These are phyloP conservation scores for Pseudomyrmex dendroicus DNA, from an alignment of 1,140 invertebrate species.

Conservation along the genomic window DNA sequence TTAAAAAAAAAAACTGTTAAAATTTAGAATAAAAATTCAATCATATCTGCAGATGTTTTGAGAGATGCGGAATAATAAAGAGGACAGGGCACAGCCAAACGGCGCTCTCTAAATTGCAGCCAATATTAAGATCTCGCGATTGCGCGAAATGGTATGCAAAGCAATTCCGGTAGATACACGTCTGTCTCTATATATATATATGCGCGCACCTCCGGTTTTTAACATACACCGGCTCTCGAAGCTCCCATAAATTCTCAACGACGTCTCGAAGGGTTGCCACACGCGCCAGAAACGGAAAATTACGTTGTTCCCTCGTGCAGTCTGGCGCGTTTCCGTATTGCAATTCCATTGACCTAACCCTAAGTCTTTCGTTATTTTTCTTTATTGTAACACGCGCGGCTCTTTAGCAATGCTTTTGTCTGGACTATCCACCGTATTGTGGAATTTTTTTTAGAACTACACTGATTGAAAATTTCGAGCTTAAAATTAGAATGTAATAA, in stretches of 20 bases:
- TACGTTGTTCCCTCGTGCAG: slow-evolving; percentile 49
- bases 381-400: neutral
- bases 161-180: slow-evolving; percentile 74
- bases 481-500: neutral
- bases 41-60: slow-evolving; percentile 29
- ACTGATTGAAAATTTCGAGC: neutral
- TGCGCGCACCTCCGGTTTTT: slow-evolving; percentile 75
- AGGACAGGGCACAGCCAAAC: slow-evolving; percentile 44
- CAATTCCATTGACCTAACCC: slow-evolving; percentile 12
- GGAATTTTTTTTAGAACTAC: neutral
- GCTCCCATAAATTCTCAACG: slow-evolving; percentile 75
- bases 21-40: neutral
- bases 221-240: slow-evolving; percentile 68
- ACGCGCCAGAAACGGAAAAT: slow-evolving; percentile 55
- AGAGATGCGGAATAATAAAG: slow-evolving; percentile 49
- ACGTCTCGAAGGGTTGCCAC: slow-evolving; percentile 48
- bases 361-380: slow-evolving; percentile 21
- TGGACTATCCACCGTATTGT: neutral
- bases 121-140: slow-evolving; percentile 83
- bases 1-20: too few relatives aligned
- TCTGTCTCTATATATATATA: slow-evolving; percentile 16
- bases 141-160: slow-evolving; percentile 82
- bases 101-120: slow-evolving; percentile 76
- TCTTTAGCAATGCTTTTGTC: neutral
- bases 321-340: slow-evolving; percentile 24